Evolutionary conservation across 2,113 vertebrate species (phyloP), one percentile per base, ranked within the genome.

Genomic region (Dissostichus mawsoni): DNA sequence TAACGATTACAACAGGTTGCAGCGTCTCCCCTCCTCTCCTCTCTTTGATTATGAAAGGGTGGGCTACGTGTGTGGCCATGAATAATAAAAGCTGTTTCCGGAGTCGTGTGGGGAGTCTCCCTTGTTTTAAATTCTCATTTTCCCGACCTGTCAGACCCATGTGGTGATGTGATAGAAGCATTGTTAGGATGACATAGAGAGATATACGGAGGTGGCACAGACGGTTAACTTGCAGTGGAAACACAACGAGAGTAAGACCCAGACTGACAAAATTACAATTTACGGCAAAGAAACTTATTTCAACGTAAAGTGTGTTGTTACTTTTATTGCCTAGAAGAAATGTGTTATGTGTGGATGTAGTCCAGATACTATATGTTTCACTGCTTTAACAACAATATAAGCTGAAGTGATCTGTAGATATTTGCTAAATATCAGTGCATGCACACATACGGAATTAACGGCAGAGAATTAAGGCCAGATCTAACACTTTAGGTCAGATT

Each of bases 81-180:
- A 92, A 92, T 93, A 90, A 90, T 91, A 78, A 86, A 90, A 80
- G 67, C 59, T 70, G 83, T 89, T 92, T 87, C 78, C n/a, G 50
- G 68, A 53, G 59, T 75, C 74, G 83, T 83, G 90, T 84, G 51
- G 76, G 68, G 69, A 87, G 68, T 14, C 70, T 50, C 53, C 56
- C 25, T 71, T 87, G 78, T 84, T 85, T 91, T 80, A 86, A 84
- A 86, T 82, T 88, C 81, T 78, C 61, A 87, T 91, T 90, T 92
- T 87, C 74, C 68, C 58, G 56, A 88, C 84, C 85, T 87, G 86
- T 91, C 89, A 85, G 75, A 84, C 82, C 67, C 87, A 81, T 83
- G 81, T 68, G 73, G 88, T 16, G 84, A 78, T 58, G 67, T 81
- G 80, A 86, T 81, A 56, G 74, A 82, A 65, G 23, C 63, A 75